Percentiles rank a stretch among this genome's conserved stretches.
phyloP scores from a whole-genome alignment of 1,140 invertebrate genomes.

The Tetragnatha versicolor region DNA sequence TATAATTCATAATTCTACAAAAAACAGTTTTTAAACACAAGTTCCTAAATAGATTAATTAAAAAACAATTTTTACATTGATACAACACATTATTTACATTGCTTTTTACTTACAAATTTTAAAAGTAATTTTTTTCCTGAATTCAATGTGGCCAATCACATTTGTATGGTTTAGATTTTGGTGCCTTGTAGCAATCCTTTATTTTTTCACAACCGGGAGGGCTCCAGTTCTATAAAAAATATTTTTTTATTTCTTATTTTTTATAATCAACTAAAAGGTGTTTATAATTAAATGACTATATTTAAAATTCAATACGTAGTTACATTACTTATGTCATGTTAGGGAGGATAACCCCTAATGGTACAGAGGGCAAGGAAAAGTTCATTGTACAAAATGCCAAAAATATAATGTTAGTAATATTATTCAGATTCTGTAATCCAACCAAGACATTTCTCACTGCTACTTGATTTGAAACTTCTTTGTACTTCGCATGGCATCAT shows the following conservation, averaged over 20 bases:
- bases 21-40: no score
- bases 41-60: no score
- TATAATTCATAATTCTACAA: no score
- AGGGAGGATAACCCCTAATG: no score
- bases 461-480: not conserved
- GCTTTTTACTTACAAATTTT: no score
- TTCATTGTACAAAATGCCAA: no score
- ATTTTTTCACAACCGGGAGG: constrained; percentile 64
- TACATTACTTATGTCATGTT: no score
- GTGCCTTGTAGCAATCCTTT: constrained; percentile 61
- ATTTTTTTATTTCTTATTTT: not conserved
- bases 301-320: no score
- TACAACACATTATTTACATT: no score
- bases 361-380: no score
- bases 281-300: no score
- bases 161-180: constrained; percentile 61
- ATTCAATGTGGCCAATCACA: constrained; percentile 63
- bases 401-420: not conserved
- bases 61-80: no score
- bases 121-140: not conserved
- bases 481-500: not conserved
- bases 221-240: constrained; percentile 63
- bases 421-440: not conserved
- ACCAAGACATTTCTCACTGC: not conserved
- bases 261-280: not conserved